Conservation (phyloP, 2,113 vertebrate species). For the Nicator chloris region DNA sequence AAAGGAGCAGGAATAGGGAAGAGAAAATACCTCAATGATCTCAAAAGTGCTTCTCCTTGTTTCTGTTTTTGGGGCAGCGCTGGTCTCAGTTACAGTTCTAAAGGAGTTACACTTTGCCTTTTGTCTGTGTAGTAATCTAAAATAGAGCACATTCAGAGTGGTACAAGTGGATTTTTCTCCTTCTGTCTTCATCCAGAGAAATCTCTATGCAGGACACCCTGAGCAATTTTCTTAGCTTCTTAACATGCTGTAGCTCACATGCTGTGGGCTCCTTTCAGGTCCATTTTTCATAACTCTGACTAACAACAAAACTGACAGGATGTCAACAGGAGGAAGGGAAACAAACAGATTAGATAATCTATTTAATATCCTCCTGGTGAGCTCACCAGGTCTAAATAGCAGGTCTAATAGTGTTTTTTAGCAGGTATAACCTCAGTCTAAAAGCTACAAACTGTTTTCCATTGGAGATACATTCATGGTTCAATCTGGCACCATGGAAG, state of each 20-base stretch:
- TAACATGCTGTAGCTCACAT: background rate
- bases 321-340: slow-evolving; percentile 11
- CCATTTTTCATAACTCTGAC: slow-evolving; percentile 27
- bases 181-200: background rate
- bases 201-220: background rate
- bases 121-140: background rate
- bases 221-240: background rate
- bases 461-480: background rate
- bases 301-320: slow-evolving; percentile 27
- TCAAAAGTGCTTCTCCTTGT: background rate
- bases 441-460: background rate
- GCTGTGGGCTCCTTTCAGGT: background rate
- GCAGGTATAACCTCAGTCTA: background rate
- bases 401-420: background rate
- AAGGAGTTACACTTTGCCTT: background rate
- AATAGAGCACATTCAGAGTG: background rate
- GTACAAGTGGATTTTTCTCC: background rate
- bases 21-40: background rate
- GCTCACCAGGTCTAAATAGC: slow-evolving; percentile 14
- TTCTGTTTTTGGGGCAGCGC: background rate
- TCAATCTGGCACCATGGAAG: background rate
- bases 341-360: slow-evolving; percentile 29
- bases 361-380: slow-evolving; percentile 27
- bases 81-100: background rate
- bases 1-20: background rate